These are phyloP conservation scores for Tryphoninae sp. DNA, from an alignment of 2,888 invertebrate genomes.

Conservation along the genomic window DNA sequence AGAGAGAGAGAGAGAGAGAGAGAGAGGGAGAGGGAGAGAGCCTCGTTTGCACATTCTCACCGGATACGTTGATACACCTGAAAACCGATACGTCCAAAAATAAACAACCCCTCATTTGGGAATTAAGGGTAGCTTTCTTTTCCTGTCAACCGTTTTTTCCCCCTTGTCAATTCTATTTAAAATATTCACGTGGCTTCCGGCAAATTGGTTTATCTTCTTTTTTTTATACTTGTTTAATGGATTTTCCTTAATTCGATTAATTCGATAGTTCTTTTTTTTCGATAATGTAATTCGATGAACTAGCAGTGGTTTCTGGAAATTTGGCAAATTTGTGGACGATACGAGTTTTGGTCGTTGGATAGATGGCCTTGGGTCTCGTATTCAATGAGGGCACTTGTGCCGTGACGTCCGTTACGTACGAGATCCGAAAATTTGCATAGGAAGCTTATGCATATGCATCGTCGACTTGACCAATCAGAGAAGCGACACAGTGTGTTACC, in stretches of 20 bases:
- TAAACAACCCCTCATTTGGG: background rate
- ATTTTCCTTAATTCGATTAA: no score
- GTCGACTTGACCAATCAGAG: constrained; percentile 68
- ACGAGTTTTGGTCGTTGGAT: constrained; percentile 27
- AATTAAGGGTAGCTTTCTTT: no score
- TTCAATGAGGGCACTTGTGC: constrained; percentile 34
- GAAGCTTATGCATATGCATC: constrained; percentile 67
- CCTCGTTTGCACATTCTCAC: no score
- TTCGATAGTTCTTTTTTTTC: background rate
- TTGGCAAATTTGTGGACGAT: constrained; percentile 2
- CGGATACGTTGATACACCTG: no score
- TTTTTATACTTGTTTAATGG: no score
- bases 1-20: background rate
- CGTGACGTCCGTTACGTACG: constrained; percentile 26
- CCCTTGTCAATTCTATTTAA: no score
- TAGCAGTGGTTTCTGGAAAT: constrained; percentile 8
- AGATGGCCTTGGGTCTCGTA: constrained; percentile 25
- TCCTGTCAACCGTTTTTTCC: no score
- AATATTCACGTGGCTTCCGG: no score
- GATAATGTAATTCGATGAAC: background rate
- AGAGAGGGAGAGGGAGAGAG: background rate
- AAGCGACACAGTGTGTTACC: constrained; percentile 52
- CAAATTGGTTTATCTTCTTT: no score
- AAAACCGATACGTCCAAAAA: background rate
- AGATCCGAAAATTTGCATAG: constrained; percentile 63